phyloP scores from a whole-genome alignment of 1,140 invertebrate genomes.

The Musca vetustissima region DNA sequence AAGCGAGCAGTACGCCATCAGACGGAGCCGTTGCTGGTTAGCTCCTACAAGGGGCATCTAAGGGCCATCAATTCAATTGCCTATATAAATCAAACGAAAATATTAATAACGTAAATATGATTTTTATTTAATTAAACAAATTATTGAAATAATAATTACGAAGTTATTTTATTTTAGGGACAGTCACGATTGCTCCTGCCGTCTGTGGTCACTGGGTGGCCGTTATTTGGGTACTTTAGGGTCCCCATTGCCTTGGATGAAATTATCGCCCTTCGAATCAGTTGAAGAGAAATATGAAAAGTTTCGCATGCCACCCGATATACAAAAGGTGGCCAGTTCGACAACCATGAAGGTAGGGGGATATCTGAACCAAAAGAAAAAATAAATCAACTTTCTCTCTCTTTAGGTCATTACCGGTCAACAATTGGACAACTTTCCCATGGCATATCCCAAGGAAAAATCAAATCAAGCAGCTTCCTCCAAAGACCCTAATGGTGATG shows the following conservation, averaged over 20 bases:
- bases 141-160: neutral
- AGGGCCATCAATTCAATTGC: slow-evolving; percentile 63
- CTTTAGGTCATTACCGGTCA: slow-evolving; percentile 23
- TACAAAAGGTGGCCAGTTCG: slow-evolving; percentile 65
- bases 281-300: slow-evolving; percentile 47
- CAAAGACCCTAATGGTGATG: neutral
- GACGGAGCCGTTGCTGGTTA: slow-evolving; percentile 65
- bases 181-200: slow-evolving; percentile 70
- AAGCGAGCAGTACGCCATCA: slow-evolving; percentile 64
- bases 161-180: slow-evolving; percentile 56
- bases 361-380: neutral
- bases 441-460: no score
- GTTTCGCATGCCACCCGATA: slow-evolving; percentile 65
- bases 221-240: slow-evolving; percentile 71
- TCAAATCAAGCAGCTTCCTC: neutral
- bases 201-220: slow-evolving; percentile 69
- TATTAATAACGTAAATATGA: slow-evolving; percentile 63
- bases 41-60: slow-evolving; percentile 64
- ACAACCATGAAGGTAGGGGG: slow-evolving; percentile 64
- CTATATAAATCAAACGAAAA: slow-evolving; percentile 62
- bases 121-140: neutral
- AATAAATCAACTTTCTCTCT: neutral
- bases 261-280: slow-evolving; percentile 57
- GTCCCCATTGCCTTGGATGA: slow-evolving; percentile 62
- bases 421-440: slow-evolving; percentile 5